Base-by-base conservation (phyloP, 2,113 vertebrate genomes). In the Myotis lucifugus region DNA sequence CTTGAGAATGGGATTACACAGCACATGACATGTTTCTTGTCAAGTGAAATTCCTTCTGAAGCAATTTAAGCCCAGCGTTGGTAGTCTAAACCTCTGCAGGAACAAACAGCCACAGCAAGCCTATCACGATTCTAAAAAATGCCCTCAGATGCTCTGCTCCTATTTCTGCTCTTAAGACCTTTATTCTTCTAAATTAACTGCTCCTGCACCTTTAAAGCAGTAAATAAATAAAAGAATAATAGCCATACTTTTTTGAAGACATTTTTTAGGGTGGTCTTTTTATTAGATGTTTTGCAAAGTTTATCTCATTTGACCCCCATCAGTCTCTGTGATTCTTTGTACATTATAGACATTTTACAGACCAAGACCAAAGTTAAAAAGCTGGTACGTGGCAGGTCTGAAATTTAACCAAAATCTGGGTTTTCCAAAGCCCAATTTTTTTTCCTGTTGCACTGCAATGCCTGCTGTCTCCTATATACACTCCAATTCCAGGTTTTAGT, bases 21-120 rank as follows among this genome's bases (percentile, higher is more conserved):
- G 79, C 74, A 74, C 52, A 88, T 4, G 84, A 48, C 88, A 93
- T 14, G 66, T 74, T 91, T 93, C 87, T 77, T 81, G 84, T 92
- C 84, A 96, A 87, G 25, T 32, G 88, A 93, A 93, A 88, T 67
- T 81, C 81, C 92, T 94, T 66, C 32, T 61, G 70, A 69, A 91
- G 95, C 81, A 77, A 87, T 10, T 40, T 59, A 77, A 91, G 48
- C 32, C 67, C 46, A 48, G 37, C 2, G 10, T 2, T 37, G 40
- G 87, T n/a, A 27, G 76, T 27, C 52, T 78, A 87, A 76, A 88
- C 23, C 85, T 79, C 69, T 29, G 56, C 32, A 48, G 56, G 37
- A 76, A 85, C 46, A 73, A 52, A 32, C 17, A 42, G 29, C 3
- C 4, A 77, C 7, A 64, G 27, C 15, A 5, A 29, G 27, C 69